Conservation (phyloP, 2,113 vertebrate genomes). For the Collichthys lucidus region DNA sequence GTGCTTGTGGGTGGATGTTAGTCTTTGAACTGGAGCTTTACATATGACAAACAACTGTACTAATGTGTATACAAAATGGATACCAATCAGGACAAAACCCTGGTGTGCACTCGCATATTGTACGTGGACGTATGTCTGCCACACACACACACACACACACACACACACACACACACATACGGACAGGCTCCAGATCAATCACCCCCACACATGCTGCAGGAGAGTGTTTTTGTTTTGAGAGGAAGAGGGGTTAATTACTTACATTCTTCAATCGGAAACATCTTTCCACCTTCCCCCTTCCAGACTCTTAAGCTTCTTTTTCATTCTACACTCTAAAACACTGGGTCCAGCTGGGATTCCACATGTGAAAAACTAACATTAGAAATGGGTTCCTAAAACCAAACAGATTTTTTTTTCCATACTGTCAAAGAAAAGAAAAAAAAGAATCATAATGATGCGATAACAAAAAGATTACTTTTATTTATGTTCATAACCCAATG, state of each 20-base stretch:
- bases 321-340: conserved; percentile 53
- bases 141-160: no score
- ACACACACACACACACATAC: background rate
- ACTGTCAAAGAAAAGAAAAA: background rate
- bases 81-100: conserved; percentile 4
- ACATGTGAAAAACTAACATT: background rate
- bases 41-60: conserved; percentile 34
- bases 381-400: background rate
- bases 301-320: conserved; percentile 16
- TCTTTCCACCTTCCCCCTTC: conserved; percentile 53
- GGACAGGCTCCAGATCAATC: conserved; percentile 42
- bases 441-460: background rate
- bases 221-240: conserved; percentile 71
- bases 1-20: conserved; percentile 7
- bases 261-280: conserved; percentile 79
- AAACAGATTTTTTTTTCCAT: background rate
- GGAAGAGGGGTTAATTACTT: conserved; percentile 77
- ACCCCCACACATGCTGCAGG: conserved; percentile 52
- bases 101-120: background rate
- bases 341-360: conserved; percentile 6
- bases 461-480: background rate
- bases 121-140: background rate
- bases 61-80: conserved; percentile 30
- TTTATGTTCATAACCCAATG: background rate
- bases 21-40: conserved; percentile 16